Evolutionary conservation across 2,797 vertebrate species (phyloP), one percentile per base, ranked within the genome.

Genomic region (Leptoclinus maculatus): DNA sequence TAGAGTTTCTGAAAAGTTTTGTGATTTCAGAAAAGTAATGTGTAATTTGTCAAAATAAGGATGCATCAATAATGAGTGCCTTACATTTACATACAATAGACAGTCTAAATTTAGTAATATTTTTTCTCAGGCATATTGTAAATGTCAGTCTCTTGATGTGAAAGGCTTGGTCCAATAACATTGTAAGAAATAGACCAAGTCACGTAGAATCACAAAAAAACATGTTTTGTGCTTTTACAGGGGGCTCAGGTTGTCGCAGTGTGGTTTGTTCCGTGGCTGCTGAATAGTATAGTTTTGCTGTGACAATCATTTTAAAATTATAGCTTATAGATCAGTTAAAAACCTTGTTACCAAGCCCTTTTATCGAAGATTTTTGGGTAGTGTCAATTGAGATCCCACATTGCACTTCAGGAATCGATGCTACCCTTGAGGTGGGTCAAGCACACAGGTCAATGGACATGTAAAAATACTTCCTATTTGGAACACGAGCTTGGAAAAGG

Each of bases 131-230:
- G 2, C 39, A 49, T 60, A 54, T 36, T 58, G 17, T 67, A 66
- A 70, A 76, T 62, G 64, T 71, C 41, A 73, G 1, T 11, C 19
- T 72, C 45, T 5, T 56, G 39, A 64, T 60, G 7, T 54, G n/a
- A 59, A 60, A 77, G 43, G 29, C 49, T 11, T 19, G 23, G 11
- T 76, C 29, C 8, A 69, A 74, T 62, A 32, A 58, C 49, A 76
- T 2, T 13, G 11, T 63, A 54, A 82, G 41, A 68, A 62, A 51
- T 5, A 45, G n/a, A 41, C 53, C 19, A 11, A 39, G 10, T 53
- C 5, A 1, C 29, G 13, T 25, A 7, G 12, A 56, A 63, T 75
- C 21, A 21, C 1, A 1, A 62, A 34, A 34, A 7, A 2, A 34
- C 32, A 34, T 7, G 32, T 7, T 7, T 27, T 63, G 10, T 27